A percentile compares a stretch with the other conserved stretches of the same genome.
phyloP scores from a whole-genome alignment of 2,113 vertebrate genomes.

The Sminthopsis crassicaudata region DNA sequence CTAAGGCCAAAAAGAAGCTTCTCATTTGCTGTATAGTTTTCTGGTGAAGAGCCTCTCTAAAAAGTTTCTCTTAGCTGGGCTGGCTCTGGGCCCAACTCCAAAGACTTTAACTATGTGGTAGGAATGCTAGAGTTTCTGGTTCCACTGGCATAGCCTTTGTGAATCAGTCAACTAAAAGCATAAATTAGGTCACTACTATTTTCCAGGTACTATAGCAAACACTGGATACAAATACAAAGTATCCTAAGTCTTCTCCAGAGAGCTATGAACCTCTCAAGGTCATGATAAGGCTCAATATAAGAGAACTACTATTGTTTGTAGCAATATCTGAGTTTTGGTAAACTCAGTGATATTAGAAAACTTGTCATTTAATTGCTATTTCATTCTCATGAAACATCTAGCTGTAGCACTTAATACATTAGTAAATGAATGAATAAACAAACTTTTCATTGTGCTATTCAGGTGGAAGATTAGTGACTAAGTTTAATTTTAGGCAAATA shows the following conservation, averaged over 20 bases:
- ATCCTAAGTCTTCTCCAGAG: not conserved
- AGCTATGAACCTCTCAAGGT: not conserved
- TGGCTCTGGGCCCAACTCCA: not conserved
- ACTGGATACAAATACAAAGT: not conserved
- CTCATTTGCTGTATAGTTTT: not conserved
- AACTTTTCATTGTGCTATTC: not conserved
- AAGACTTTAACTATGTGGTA: not conserved
- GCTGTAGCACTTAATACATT: not conserved
- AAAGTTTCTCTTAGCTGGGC: not conserved
- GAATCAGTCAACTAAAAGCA: not conserved
- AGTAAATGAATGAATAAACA: not conserved
- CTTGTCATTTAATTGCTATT: not conserved
- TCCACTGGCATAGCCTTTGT: not conserved
- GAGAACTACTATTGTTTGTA: not conserved
- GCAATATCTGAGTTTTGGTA: not conserved
- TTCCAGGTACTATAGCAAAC: not conserved
- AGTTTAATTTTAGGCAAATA: slow-evolving; percentile 9
- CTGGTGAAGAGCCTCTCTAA: not conserved
- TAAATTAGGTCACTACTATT: not conserved
- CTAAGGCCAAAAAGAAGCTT: not conserved
- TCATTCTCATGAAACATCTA: not conserved
- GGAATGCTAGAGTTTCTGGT: not conserved
- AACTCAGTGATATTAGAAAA: not conserved
- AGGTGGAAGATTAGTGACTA: not conserved
- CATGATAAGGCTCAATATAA: not conserved